Evolutionary conservation across 2,797 vertebrate species (phyloP).

Genomic region (Rallus crepitans): DNA sequence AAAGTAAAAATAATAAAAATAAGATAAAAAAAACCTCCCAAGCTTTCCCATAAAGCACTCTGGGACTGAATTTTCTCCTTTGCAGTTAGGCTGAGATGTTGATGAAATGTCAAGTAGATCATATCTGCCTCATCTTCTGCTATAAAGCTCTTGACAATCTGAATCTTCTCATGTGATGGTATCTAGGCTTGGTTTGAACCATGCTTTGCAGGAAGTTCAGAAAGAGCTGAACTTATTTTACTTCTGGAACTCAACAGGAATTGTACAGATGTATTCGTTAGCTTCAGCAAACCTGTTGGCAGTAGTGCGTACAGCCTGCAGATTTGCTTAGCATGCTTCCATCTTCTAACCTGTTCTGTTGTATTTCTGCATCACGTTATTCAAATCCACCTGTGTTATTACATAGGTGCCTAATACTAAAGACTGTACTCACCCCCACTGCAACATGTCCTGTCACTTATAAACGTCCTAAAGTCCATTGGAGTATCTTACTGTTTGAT

Average conservation of each 20-base stretch:
- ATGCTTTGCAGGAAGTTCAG: neutral
- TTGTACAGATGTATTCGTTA: neutral
- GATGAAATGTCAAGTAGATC: slow-evolving; percentile 17
- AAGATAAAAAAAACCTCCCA: slow-evolving; percentile 12
- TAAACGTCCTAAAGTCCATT: neutral
- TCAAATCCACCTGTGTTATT: neutral
- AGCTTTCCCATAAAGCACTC: neutral
- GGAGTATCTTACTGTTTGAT: neutral
- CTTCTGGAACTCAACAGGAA: neutral
- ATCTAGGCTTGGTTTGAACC: neutral
- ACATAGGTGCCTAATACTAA: neutral
- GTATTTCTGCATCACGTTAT: neutral
- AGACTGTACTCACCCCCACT: neutral
- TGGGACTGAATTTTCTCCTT: slow-evolving; percentile 6
- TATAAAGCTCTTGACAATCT: neutral
- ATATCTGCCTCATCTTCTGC: neutral
- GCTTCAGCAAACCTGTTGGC: neutral
- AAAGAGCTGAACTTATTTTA: neutral
- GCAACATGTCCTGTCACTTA: neutral
- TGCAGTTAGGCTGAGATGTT: neutral
- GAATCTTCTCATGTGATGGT: neutral
- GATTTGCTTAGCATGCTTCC: neutral
- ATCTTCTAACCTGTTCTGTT: neutral
- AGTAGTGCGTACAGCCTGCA: neutral
- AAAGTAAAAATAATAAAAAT: slow-evolving; percentile 50